Percentiles rank a stretch among this genome's conserved stretches.
These are phyloP conservation scores for Dasysyrphus albostriatus DNA, from an alignment of 2,888 invertebrate species.

Conservation along the genomic window DNA sequence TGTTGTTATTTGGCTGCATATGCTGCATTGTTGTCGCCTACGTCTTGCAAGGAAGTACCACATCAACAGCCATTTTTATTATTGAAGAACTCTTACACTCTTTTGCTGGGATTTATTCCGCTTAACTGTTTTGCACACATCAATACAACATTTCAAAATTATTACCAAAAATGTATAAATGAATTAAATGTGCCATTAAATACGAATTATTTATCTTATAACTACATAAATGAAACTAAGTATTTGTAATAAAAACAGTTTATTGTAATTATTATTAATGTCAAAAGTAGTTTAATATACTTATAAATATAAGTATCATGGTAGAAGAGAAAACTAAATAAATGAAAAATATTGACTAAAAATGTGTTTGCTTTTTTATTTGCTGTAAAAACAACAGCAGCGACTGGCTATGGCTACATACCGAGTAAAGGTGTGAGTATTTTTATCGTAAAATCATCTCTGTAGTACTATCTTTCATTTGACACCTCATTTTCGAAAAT, in stretches of 20 bases:
- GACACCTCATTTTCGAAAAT: too few relatives aligned
- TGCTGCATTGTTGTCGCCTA: conserved; percentile 91
- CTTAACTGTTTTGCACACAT: conserved; percentile 91
- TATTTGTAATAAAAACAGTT: background rate
- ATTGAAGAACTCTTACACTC: conserved; percentile 92
- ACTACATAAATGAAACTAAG: background rate
- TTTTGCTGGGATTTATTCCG: conserved; percentile 93
- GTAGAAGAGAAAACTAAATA: background rate
- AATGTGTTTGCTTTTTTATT: background rate
- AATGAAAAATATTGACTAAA: conserved; percentile 16
- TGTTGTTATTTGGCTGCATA: conserved; percentile 91
- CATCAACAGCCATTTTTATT: conserved; percentile 88
- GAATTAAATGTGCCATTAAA: background rate
- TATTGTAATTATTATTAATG: background rate
- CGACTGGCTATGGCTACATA: too few relatives aligned
- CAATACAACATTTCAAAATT: conserved; percentile 65
- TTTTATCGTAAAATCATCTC: too few relatives aligned
- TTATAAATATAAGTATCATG: background rate
- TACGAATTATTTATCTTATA: background rate
- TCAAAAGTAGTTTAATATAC: background rate
- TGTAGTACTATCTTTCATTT: too few relatives aligned
- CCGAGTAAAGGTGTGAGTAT: too few relatives aligned
- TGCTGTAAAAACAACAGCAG: background rate
- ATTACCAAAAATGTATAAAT: conserved; percentile 20
- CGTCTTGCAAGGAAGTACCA: conserved; percentile 86